Base-by-base conservation (phyloP, 2,888 invertebrate genomes). In the Copidosoma aretas region DNA sequence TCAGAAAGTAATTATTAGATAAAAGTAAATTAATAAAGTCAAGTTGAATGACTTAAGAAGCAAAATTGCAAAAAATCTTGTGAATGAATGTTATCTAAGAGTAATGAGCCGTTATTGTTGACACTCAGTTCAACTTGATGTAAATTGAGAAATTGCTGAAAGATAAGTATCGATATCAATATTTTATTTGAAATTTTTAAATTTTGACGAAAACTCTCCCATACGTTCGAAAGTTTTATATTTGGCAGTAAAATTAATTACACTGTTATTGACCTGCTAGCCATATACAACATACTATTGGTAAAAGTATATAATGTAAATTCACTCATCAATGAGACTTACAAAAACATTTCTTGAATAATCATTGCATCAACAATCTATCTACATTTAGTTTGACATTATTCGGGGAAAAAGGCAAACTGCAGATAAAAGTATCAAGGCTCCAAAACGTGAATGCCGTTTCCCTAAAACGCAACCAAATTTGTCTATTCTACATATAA, bases 201-300 rank as follows among this genome's bases (percentile, higher is more conserved):
- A 67, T 46, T 63, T 68, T 69, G 69, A 71, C 64, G 60, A 68
- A 24, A 71, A 68, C 64, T 66, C 12, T 60, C 59, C 64, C 63
- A 64, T 72, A 72, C 68, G 72, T 73, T 70, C 71, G 68, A 69
- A 69, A 70, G 73, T 71, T 73, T 70, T 72, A 64, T 72, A 73
- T 69, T 67, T 68, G 72, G 71, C 71, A 71, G 72, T 73, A 72
- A 67, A 74, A 75, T 72, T 72, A 72, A 67, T 73, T 66, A 60
- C 71, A 72, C 71, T 75, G 74, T 75, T 75, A 73, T 71, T 69
- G 68, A 75, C 71, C 73, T 71, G 66, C 71, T 69, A 71, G 73
- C 72, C 67, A 65, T 75, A 74, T 73, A 74, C 71, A 75, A 75
- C 75, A 75, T 73, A 71, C 70, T 71, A 72, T 71, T 72, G 67